Conservation (phyloP, 1,140 invertebrate species). For the Habropoda laboriosa region DNA sequence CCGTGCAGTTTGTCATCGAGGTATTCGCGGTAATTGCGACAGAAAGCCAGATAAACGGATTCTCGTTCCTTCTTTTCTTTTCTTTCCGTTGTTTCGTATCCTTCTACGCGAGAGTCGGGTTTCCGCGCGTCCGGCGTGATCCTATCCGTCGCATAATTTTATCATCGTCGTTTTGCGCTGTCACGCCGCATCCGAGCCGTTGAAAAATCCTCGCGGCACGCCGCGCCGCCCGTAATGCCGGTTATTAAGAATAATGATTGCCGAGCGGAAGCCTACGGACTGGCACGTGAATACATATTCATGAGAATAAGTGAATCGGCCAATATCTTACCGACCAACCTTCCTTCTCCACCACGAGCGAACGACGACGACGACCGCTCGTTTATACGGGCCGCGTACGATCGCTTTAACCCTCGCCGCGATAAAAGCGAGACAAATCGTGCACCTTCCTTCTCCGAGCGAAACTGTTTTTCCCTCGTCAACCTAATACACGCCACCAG, state of each 20-base stretch:
- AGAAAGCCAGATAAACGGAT: background rate
- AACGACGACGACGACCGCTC: background rate
- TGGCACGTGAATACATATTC: slow-evolving; percentile 62
- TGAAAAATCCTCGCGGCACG: slow-evolving; percentile 53
- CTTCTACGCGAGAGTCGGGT: background rate
- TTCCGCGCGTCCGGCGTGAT: background rate
- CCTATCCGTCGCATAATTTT: slow-evolving; percentile 50
- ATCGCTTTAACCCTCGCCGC: slow-evolving; percentile 4
- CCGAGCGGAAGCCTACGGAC: slow-evolving; percentile 53
- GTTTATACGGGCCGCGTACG: background rate
- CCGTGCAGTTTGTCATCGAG: no score
- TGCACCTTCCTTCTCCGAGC: no score
- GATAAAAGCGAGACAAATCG: slow-evolving; percentile 24
- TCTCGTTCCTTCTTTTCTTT: no score
- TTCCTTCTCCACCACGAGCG: background rate
- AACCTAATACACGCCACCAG: no score
- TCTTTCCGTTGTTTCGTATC: background rate
- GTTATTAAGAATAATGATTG: slow-evolving; percentile 69
- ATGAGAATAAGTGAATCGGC: slow-evolving; percentile 67
- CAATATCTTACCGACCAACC: slow-evolving; percentile 51
- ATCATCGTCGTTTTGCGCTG: slow-evolving; percentile 48
- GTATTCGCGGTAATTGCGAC: background rate
- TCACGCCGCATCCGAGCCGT: slow-evolving; percentile 41
- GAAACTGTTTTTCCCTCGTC: background rate
- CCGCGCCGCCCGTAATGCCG: slow-evolving; percentile 44